These are phyloP conservation scores for Antennarius striatus DNA, from an alignment of 2,113 vertebrate genomes.

Conservation along the genomic window DNA sequence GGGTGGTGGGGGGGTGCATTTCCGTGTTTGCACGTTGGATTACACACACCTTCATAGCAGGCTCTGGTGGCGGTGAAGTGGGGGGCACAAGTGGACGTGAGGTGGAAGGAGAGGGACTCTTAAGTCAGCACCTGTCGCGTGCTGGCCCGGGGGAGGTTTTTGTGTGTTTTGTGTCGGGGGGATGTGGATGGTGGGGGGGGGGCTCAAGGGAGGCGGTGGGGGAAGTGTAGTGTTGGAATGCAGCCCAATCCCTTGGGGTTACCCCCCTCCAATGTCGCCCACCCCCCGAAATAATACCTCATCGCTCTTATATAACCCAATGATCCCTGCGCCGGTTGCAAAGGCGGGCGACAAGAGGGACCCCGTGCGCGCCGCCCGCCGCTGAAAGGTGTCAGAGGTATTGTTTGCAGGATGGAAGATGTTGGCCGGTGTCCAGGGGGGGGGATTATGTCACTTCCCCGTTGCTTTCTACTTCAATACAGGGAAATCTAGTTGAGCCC, in stretches of 20 bases:
- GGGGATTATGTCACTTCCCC: slow-evolving; percentile 74
- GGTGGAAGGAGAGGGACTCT: slow-evolving; percentile 64
- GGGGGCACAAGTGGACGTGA: slow-evolving; percentile 59
- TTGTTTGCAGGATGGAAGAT: slow-evolving; percentile 51
- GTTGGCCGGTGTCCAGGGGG: slow-evolving; percentile 65
- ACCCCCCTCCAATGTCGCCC: slow-evolving; percentile 18
- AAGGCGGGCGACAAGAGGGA: slow-evolving; percentile 33
- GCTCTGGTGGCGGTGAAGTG: slow-evolving; percentile 36
- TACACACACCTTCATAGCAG: not conserved
- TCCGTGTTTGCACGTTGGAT: not conserved
- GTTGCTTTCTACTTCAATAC: slow-evolving; percentile 62
- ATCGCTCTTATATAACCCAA: slow-evolving; percentile 55
- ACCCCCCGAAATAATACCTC: slow-evolving; percentile 47
- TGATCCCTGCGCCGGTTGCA: slow-evolving; percentile 21
- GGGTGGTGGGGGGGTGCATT: slow-evolving; percentile 3
- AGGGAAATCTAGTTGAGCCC: slow-evolving; percentile 61
- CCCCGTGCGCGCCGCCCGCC: slow-evolving; percentile 9
- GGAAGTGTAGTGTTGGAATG: slow-evolving; percentile 58
- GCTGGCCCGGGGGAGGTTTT: slow-evolving; percentile 48
- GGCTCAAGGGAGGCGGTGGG: slow-evolving; percentile 1
- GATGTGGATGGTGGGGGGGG: slow-evolving; percentile 9
- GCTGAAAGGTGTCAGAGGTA: slow-evolving; percentile 43
- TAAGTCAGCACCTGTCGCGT: slow-evolving; percentile 80
- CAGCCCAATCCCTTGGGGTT: slow-evolving; percentile 47
- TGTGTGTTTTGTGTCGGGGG: slow-evolving; percentile 5